Conservation (phyloP, 2,113 vertebrate genomes). For the Serilophus lunatus region DNA sequence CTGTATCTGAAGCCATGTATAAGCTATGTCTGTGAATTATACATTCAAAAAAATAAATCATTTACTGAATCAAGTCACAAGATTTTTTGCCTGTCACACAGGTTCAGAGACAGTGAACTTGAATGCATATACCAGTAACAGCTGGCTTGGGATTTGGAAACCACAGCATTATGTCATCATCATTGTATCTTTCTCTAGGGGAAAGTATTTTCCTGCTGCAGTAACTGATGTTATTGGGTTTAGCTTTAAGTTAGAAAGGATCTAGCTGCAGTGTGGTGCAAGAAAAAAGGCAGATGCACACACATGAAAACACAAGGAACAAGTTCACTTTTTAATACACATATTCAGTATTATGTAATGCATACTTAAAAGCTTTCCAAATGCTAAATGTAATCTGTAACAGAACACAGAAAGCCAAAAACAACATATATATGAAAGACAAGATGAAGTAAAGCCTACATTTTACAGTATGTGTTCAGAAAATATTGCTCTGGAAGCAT, state of each 20-base stretch:
- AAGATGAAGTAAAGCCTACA: not conserved
- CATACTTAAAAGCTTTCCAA: not conserved
- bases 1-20: not conserved
- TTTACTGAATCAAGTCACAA: conserved; percentile 35
- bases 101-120: not conserved
- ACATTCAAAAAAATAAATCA: conserved; percentile 48
- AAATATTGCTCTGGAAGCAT: not conserved
- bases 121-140: conserved; percentile 29
- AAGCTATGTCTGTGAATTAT: conserved; percentile 33
- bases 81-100: not conserved
- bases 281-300: not conserved
- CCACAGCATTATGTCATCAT: conserved; percentile 38
- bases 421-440: not conserved
- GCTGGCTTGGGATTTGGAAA: conserved; percentile 58
- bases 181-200: not conserved
- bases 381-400: not conserved
- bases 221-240: conserved; percentile 6
- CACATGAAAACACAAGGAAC: not conserved
- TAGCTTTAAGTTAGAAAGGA: not conserved
- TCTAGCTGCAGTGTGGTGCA: not conserved
- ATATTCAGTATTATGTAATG: not conserved
- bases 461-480: not conserved
- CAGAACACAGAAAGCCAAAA: not conserved
- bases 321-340: not conserved
- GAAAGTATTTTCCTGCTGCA: conserved; percentile 9